Conservation (phyloP, 2,797 vertebrate species). For the Rhynchonycteris naso region DNA sequence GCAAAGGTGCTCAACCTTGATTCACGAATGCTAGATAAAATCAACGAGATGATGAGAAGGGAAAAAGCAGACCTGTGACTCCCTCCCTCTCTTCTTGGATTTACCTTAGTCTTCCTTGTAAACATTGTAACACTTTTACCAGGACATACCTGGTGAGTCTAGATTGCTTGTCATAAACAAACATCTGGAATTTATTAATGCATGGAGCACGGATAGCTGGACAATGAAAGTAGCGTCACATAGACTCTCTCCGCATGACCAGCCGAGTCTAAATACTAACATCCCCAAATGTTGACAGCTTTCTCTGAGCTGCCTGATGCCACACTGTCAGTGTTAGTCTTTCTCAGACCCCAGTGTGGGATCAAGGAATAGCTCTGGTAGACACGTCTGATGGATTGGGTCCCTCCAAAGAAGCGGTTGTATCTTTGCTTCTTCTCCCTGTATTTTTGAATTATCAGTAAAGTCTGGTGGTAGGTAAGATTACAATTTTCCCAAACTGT, state of each 20-base stretch:
- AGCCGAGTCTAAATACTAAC: not conserved
- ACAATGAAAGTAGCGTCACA: not conserved
- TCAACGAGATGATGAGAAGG: not conserved
- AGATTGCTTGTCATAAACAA: not conserved
- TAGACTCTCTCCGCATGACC: accelerated
- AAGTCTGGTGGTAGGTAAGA: not conserved
- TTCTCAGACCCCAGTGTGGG: not conserved
- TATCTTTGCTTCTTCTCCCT: not conserved
- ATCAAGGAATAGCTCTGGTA: not conserved
- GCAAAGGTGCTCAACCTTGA: not conserved
- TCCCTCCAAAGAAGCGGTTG: not conserved
- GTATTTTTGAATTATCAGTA: not conserved
- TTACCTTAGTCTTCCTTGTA: not conserved
- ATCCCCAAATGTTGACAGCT: accelerated
- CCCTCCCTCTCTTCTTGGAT: not conserved
- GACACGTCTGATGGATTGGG: not conserved
- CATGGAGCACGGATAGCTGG: not conserved
- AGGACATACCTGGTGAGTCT: not conserved
- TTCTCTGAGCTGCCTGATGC: not conserved
- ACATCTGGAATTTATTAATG: not conserved
- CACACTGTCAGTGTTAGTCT: not conserved
- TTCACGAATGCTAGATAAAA: not conserved
- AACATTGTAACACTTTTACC: not conserved
- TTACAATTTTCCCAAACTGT: not conserved
- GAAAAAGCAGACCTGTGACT: accelerated